These are phyloP conservation scores for Eristalinus aeneus DNA, from an alignment of 2,888 invertebrate genomes.

Conservation along the genomic window DNA sequence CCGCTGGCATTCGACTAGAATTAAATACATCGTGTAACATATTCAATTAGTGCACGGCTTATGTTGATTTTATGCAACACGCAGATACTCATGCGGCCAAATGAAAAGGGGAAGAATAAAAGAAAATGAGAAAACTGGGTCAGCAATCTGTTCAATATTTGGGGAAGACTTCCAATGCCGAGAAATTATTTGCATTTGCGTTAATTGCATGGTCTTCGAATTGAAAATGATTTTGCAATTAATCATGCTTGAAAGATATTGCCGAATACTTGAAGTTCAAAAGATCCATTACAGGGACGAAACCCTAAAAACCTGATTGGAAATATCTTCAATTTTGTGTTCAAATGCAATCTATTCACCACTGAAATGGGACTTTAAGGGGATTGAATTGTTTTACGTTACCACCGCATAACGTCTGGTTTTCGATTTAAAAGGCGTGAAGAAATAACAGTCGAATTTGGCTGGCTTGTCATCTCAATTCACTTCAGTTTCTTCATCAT, in stretches of 20 bases:
- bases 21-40: constrained; percentile 29
- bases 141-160: constrained; percentile 29
- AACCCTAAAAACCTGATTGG: neutral
- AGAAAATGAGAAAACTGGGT: constrained; percentile 18
- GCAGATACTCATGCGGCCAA: neutral
- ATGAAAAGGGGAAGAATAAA: neutral
- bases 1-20: constrained; percentile 28
- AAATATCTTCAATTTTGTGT: neutral
- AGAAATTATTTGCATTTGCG: constrained; percentile 20
- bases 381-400: no score
- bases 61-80: constrained; percentile 31
- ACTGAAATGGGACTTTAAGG: no score
- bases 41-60: constrained; percentile 23
- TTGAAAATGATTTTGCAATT: neutral
- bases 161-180: constrained; percentile 13
- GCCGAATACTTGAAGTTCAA: neutral
- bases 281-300: neutral
- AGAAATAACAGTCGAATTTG: no score
- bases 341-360: no score
- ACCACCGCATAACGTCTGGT: no score
- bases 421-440: no score
- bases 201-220: neutral
- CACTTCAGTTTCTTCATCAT: no score
- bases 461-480: no score
- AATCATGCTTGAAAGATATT: neutral